These are phyloP conservation scores for Micrasema minimum DNA, from an alignment of 1,140 invertebrate species.

Conservation along the genomic window DNA sequence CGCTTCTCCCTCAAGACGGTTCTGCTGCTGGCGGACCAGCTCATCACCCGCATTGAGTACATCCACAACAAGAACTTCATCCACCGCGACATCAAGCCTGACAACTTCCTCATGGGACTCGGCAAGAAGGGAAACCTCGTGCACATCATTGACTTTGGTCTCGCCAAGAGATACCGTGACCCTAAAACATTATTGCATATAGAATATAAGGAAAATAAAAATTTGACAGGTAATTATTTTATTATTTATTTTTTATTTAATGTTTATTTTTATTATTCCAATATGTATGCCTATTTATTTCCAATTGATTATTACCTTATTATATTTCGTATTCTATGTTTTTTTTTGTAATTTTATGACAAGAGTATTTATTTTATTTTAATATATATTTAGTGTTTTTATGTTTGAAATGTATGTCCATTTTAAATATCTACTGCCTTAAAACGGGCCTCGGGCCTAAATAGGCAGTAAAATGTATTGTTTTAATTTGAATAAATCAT, in stretches of 20 bases:
- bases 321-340: too few species aligned
- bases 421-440: too few species aligned
- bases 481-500: too few species aligned
- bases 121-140: conserved; percentile 95
- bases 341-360: too few species aligned
- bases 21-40: conserved; percentile 95
- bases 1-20: conserved; percentile 98
- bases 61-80: conserved; percentile 98
- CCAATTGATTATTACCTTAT: too few species aligned
- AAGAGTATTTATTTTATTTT: too few species aligned
- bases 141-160: conserved; percentile 98
- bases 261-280: too few species aligned
- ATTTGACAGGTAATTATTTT: conserved; percentile 86
- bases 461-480: too few species aligned
- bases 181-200: conserved; percentile 93
- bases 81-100: conserved; percentile 95
- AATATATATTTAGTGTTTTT: too few species aligned
- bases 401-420: too few species aligned
- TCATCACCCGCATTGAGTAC: conserved; percentile 96
- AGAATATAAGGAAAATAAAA: conserved; percentile 98
- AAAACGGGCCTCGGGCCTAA: too few species aligned
- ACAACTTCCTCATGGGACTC: conserved; percentile 99
- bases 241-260: background rate
- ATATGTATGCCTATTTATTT: too few species aligned
- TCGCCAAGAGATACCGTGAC: conserved; percentile 98